Evolutionary conservation across 2,797 vertebrate species (phyloP).

Genomic region (Mormyrops boulengeri): DNA sequence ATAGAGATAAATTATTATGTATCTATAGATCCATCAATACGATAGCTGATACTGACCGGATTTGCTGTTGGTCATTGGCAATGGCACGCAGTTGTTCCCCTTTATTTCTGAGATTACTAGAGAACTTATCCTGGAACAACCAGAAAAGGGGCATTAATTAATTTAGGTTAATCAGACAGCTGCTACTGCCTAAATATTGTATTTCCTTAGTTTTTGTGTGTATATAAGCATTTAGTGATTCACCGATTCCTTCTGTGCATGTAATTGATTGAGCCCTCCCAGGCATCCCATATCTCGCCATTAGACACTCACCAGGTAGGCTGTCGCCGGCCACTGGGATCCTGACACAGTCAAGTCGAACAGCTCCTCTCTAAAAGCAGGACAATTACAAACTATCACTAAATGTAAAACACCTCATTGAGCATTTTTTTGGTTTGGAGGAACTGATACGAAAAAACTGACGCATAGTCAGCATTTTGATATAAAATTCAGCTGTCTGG

Average conservation of each 20-base stretch:
- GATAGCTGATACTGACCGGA: constrained; percentile 23
- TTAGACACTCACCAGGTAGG: constrained; percentile 33
- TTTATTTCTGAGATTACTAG: constrained; percentile 34
- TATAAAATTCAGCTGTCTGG: neutral
- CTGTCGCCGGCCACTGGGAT: constrained; percentile 37
- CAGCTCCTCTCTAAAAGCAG: constrained; percentile 31
- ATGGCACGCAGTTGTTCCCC: constrained; percentile 32
- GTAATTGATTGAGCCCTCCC: neutral
- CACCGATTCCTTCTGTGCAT: neutral
- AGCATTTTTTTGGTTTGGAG: neutral
- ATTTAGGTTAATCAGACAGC: neutral
- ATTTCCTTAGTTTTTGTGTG: neutral
- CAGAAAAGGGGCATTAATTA: neutral
- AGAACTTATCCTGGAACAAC: constrained; percentile 33
- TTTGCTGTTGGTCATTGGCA: constrained; percentile 26
- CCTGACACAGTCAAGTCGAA: constrained; percentile 37
- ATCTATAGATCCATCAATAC: neutral
- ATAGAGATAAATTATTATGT: neutral
- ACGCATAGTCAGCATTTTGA: neutral
- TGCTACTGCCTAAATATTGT: neutral
- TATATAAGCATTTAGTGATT: neutral
- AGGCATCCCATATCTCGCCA: neutral
- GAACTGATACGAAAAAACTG: neutral
- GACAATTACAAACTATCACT: neutral
- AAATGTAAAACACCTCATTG: neutral